A percentile compares a stretch with the other conserved stretches of the same genome.
phyloP scores from a whole-genome alignment of 2,113 vertebrate species.

The Gulo gulo region DNA sequence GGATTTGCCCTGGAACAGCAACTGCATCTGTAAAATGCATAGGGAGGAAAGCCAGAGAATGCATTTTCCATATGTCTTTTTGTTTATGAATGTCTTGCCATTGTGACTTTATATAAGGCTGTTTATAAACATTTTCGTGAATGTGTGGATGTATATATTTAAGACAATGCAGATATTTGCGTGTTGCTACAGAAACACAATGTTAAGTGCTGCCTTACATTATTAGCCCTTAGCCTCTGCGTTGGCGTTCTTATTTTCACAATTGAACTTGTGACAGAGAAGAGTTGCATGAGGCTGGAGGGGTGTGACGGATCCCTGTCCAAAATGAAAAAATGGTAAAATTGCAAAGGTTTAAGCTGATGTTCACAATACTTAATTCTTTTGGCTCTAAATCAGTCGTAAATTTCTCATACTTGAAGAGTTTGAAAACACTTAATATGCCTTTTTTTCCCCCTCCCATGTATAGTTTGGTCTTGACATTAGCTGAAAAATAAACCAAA shows the following conservation, averaged over 20 bases:
- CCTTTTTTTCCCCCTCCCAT: too few species aligned
- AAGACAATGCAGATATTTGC: background rate
- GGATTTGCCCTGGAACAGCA: background rate
- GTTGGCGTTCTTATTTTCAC: background rate
- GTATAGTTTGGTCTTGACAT: background rate
- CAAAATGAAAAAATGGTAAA: background rate
- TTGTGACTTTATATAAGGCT: background rate
- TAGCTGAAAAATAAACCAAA: background rate
- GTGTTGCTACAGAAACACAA: background rate
- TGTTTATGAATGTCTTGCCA: background rate
- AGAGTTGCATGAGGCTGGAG: background rate
- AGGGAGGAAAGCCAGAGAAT: background rate
- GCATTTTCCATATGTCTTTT: background rate
- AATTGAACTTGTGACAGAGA: background rate
- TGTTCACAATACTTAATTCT: background rate
- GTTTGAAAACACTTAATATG: background rate
- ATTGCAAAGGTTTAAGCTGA: background rate
- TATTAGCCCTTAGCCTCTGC: background rate
- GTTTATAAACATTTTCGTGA: background rate
- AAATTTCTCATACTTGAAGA: background rate
- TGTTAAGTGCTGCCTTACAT: background rate
- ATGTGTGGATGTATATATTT: background rate
- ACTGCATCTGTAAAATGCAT: background rate
- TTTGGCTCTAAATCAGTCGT: background rate
- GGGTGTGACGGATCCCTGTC: background rate